Evolutionary conservation across 2,888 invertebrate species (phyloP), one percentile per base, ranked within the genome.

Genomic region (Schrankia costaestrigalis): DNA sequence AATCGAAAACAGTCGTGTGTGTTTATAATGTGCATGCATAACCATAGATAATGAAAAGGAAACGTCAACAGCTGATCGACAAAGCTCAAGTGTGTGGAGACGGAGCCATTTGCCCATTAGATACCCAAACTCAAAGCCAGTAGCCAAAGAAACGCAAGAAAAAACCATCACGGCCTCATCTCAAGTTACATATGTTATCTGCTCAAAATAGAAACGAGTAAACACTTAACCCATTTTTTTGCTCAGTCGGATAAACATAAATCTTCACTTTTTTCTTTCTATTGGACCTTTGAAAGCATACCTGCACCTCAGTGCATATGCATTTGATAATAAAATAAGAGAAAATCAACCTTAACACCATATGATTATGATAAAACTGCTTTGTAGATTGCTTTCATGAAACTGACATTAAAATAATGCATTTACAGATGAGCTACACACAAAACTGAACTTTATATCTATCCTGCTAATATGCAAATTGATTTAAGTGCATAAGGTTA

Each of bases 161-260:
- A 56, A 66, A 63, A 61, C 41, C 26, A 29, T 29, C 25, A 27
- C 35, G 35, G 46, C 26, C 46, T 30, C 36, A 41, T 66, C 63
- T 74, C 68, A 48, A 39, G 49, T 69, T 71, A 74, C 78, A 75
- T 59, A 64, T 73, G 75, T 74, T 73, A 68, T 71, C 66, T 63
- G 56, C 49, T 37, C 59, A 58, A 71, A 71, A 65, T 59, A 59
- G 56, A 58, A 58, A 42, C 38, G 57, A 62, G 62, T 71, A 75
- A 71, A 79, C 74, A 77, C 76, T 78, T 75, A 75, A 73, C 75
- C 75, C 69, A 74, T 71, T 78, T 78, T 25, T 79, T 78, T 75
- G 63, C 58, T 38, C 46, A 56, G 61, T 63, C 50, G 61, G 46
- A 72, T 72, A 67, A 67, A 68, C 70, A 78, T 78, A 72, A 78